phyloP scores from a whole-genome alignment of 2,797 vertebrate species.

The Natrix natrix region DNA sequence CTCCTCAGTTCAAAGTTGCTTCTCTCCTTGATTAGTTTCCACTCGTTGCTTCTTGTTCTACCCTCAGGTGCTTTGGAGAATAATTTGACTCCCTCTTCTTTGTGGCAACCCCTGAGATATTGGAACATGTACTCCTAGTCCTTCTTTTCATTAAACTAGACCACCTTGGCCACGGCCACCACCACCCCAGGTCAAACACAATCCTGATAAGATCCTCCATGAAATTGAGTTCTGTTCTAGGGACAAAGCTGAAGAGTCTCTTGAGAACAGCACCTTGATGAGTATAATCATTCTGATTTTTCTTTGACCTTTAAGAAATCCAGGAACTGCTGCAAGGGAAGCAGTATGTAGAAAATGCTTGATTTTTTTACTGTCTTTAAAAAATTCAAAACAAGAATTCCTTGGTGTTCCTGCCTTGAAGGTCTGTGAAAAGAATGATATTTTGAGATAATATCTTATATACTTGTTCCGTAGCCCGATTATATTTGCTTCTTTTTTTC shows the following conservation, averaged over 20 bases:
- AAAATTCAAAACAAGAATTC: not conserved
- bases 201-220: too few relatives aligned
- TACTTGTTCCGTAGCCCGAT: not conserved
- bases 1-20: too few relatives aligned
- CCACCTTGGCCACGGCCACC: too few relatives aligned
- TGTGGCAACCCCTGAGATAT: too few relatives aligned
- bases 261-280: not conserved
- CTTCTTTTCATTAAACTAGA: too few relatives aligned
- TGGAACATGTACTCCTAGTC: too few relatives aligned
- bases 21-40: too few relatives aligned
- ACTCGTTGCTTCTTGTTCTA: too few relatives aligned
- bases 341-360: not conserved
- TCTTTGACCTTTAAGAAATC: not conserved
- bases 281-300: not conserved
- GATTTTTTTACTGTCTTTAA: not conserved
- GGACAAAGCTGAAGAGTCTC: not conserved
- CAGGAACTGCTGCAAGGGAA: not conserved
- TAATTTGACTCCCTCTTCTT: too few relatives aligned
- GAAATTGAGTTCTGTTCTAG: not conserved
- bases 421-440: not conserved
- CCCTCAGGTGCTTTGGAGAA: too few relatives aligned
- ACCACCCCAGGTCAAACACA: too few relatives aligned
- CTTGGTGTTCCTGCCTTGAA: not conserved
- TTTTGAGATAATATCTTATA: not conserved
- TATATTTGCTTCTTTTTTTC: not conserved